These are phyloP conservation scores for Epistrophe grossulariae DNA, from an alignment of 2,888 invertebrate species.

Conservation along the genomic window DNA sequence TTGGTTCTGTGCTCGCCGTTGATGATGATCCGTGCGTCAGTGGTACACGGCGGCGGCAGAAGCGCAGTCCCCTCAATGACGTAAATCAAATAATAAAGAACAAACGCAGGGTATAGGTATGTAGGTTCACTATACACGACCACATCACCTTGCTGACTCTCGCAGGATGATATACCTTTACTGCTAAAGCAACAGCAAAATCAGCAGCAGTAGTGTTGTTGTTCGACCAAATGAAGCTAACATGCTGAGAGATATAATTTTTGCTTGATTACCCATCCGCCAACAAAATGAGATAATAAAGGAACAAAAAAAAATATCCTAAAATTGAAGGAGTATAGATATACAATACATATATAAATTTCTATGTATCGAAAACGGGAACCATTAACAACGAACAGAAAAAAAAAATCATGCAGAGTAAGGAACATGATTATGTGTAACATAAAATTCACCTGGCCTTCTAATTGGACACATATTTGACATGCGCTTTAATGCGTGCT, in stretches of 20 bases:
- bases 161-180: neutral
- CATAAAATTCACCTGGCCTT: slow-evolving; percentile 73
- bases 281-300: slow-evolving; percentile 75
- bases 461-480: slow-evolving; percentile 76
- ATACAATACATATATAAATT: neutral
- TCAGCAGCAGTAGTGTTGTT: slow-evolving; percentile 44
- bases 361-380: neutral
- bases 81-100: slow-evolving; percentile 74
- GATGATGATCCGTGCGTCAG: slow-evolving; percentile 56
- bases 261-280: slow-evolving; percentile 74
- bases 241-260: slow-evolving; percentile 75
- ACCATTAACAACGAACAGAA: slow-evolving; percentile 10
- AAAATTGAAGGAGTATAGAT: slow-evolving; percentile 19
- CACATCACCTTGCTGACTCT: slow-evolving; percentile 39
- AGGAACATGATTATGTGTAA: slow-evolving; percentile 74
- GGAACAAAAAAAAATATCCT: slow-evolving; percentile 18
- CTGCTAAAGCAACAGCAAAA: slow-evolving; percentile 29
- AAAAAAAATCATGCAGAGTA: slow-evolving; percentile 61
- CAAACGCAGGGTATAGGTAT: slow-evolving; percentile 31
- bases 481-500: slow-evolving; percentile 68
- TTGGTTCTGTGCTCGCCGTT: neutral
- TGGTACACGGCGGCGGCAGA: neutral
- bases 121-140: slow-evolving; percentile 4
- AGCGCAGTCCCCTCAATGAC: slow-evolving; percentile 47
- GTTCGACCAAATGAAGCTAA: slow-evolving; percentile 68